Conservation (phyloP, 1,140 invertebrate genomes). For the Anastatus disparis region DNA sequence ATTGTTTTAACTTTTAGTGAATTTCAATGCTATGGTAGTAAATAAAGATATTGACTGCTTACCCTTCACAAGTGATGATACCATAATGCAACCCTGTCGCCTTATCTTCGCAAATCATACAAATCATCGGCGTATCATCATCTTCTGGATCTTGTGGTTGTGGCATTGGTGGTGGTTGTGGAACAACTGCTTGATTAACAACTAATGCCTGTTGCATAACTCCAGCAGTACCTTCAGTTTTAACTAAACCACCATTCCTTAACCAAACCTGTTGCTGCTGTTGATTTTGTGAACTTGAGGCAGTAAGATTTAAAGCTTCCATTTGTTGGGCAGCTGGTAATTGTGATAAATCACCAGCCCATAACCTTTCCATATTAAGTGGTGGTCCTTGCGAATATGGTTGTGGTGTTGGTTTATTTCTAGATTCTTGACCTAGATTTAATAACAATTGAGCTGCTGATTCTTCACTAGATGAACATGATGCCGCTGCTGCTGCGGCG, state of each 20-base stretch:
- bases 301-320: conserved; percentile 83
- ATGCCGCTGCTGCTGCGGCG: conserved; percentile 61
- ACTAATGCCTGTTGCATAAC: conserved; percentile 61
- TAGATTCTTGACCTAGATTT: conserved; percentile 78
- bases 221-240: conserved; percentile 58
- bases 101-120: conserved; percentile 98
- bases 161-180: conserved; percentile 63
- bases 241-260: conserved; percentile 62
- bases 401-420: conserved; percentile 58
- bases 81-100: conserved; percentile 97
- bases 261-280: conserved; percentile 54
- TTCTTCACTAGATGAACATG: conserved; percentile 74
- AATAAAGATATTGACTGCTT: no score
- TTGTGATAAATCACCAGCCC: conserved; percentile 87
- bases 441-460: conserved; percentile 84
- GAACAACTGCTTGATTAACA: conserved; percentile 59
- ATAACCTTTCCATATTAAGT: conserved; percentile 91
- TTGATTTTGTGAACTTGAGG: conserved; percentile 62
- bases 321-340: conserved; percentile 83
- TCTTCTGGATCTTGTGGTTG: conserved; percentile 77
- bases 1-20: no score
- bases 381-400: conserved; percentile 69
- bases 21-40: no score
- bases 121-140: conserved; percentile 94
- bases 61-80: conserved; percentile 97